Base-by-base conservation (phyloP, 2,797 vertebrate species). In the Morus bassanus region DNA sequence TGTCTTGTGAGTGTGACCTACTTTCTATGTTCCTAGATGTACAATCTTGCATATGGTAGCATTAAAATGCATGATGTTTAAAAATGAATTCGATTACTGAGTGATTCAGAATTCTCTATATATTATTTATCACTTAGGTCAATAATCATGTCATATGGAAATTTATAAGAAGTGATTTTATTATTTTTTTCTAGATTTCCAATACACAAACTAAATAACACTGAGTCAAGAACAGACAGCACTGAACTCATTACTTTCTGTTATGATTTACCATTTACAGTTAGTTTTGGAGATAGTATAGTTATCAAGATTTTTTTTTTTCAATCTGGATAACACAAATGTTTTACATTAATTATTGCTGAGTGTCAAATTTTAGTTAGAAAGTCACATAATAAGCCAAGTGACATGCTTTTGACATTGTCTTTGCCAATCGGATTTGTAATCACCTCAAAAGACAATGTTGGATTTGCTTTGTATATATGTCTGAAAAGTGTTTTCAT, bases 21-120 rank as follows among this genome's bases (percentile, higher is more conserved):
- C 53, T 93, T 96, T 92, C 61, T 81, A 19, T 84, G 50, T 78
- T 93, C 53, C 50, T 91, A 59, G 45, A 30, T 63, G 59, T 77
- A 57, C 50, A 35, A 0, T 50, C 72, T 73, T 81, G 28, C 69
- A 83, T 88, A 57, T 60, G 57, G 61, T 65, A 86, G 27, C 68
- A 91, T 93, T 96, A 95, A 94, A 96, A 95, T 95, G 57, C 31
- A 88, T 91, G 64, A 57, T 84, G 76, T 61, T 96, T 93, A 90
- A 93, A 96, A 93, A 92, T 90, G 2, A 88, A 85, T 91, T 88
- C 53, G 53, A 89, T 95, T 89, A 84, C 69, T 50, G 43, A 68
- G 33, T 57, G 48, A 88, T 91, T 89, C 46, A 69, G 73, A 90
- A 64, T 90, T 92, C 7, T 85, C 7, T 61, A 37, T 91, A 22